Evolutionary conservation across 2,797 vertebrate species (phyloP), one percentile per base, ranked within the genome.

Genomic region (Gadopsis marmoratus): DNA sequence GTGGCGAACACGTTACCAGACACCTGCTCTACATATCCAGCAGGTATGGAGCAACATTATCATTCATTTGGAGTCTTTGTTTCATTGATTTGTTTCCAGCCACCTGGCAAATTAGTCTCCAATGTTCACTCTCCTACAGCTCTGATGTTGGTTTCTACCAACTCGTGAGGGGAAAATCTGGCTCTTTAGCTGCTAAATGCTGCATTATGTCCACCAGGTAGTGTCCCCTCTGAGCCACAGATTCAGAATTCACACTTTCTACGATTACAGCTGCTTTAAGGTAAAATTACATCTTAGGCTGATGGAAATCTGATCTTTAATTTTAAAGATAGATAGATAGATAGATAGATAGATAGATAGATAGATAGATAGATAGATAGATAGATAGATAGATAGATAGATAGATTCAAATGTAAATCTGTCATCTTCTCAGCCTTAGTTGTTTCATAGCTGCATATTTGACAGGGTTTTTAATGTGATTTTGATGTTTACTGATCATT

Each of bases 131-230:
- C 16, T 54, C 14, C 54, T 67, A 14, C 5, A 45, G 26, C 53
- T 45, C 26, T 33, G 51, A 12, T 26, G 58, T 60, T 50, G 8
- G 43, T 71, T 31, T 35, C 43, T 7, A 71, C 17, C 33, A 60
- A 12, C 33, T 37, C 45, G 37, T 72, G 2, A 26, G 21, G 16
- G 59, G 56, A 70, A 76, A 56, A 56, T 64, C 53, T 23, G 50
- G 0, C 23, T 62, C 33, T 58, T 59, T 23, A 17, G 3, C 39
- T 45, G 58, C 37, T 54, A 51, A 69, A 68, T 67, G 73, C 35
- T 76, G 10, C 64, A 41, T 47, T 61, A 53, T 71, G 47, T 61
- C 41, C 69, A 51, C n/a, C 56, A 61, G 47, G 26, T 10, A 21
- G 29, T 45, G 10, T 45, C 12, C 21, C 59, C 4, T 23, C 0